Evolutionary conservation across 2,888 invertebrate genomes (phyloP), one percentile per base, ranked within the genome.

Genomic region (Pyralis farinalis): DNA sequence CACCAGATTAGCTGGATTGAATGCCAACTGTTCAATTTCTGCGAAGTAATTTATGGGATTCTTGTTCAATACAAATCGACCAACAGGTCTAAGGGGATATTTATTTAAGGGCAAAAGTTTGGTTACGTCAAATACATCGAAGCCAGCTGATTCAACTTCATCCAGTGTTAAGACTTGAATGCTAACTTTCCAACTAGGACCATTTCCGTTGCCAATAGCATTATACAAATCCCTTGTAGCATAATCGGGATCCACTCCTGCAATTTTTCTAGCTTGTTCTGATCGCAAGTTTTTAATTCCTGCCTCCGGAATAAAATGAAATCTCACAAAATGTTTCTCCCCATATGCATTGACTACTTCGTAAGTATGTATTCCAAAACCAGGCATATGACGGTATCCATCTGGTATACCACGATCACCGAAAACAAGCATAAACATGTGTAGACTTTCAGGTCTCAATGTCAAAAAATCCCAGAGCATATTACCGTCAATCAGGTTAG

Each of bases 401-500:
- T 97, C 95, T 0, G 97, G 97, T 45, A 95, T 95, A 8, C 97
- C 97, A 49, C 97, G 91, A 74, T 97, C 97, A 7, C 94, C 91
- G 69, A 97, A 97, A 49, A 97, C 84, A 73, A 97, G 91, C 77
- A 94, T 86, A 32, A 93, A 90, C 74, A 97, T 96, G 71, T 97
- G 97, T 4, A 93, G 91, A 3, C 94, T 91, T 78, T 97, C 97
- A 0, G 97, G 96, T 25, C 96, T 90, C 30, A 97, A 84, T 0
- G 94, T 92, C 48, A 96, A 90, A 66, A 97, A 97, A 72, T 98
- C 97, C 97, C 97, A 98, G 63, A 96, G 93, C 94, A 95, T 96
- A 64, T 97, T 95, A 0, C 93, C 82, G 77, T 97, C 97, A 78
- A 94, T 96, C 21, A 97, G 84, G 68, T 95, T 94, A 0, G 95